These are phyloP conservation scores for Xylophagus ater DNA, from an alignment of 2,888 invertebrate species.

Conservation along the genomic window DNA sequence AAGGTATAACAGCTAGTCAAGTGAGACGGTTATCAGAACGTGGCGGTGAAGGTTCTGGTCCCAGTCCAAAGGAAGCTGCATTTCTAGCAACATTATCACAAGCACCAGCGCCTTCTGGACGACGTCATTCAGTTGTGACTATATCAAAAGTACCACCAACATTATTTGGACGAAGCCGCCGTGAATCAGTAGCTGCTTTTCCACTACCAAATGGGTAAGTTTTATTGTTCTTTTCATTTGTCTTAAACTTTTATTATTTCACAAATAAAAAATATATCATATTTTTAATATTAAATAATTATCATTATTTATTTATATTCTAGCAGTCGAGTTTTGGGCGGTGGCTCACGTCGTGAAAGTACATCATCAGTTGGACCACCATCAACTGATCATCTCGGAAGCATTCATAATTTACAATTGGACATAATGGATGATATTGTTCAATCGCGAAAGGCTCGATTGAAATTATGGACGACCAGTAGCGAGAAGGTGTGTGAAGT, in stretches of 20 bases:
- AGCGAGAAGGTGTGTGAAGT: slow-evolving; percentile 73
- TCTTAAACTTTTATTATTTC: neutral
- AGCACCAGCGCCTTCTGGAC: slow-evolving; percentile 60
- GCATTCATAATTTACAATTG: slow-evolving; percentile 70
- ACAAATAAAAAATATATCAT: neutral
- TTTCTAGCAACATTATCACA: slow-evolving; percentile 72
- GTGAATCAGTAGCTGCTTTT: slow-evolving; percentile 73
- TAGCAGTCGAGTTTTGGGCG: slow-evolving; percentile 16
- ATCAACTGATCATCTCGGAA: slow-evolving; percentile 60
- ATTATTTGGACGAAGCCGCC: slow-evolving; percentile 63
- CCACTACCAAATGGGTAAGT: slow-evolving; percentile 44
- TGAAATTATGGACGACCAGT: slow-evolving; percentile 77
- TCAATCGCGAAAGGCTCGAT: slow-evolving; percentile 66
- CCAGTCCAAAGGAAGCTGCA: slow-evolving; percentile 67
- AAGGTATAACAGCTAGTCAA: slow-evolving; percentile 79
- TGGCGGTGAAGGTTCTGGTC: slow-evolving; percentile 62
- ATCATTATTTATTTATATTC: neutral
- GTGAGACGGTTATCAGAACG: slow-evolving; percentile 71
- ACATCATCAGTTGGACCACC: slow-evolving; percentile 50
- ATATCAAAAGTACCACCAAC: slow-evolving; percentile 71
- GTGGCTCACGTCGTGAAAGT: slow-evolving; percentile 34
- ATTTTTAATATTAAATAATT: neutral
- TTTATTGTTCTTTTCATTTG: slow-evolving; percentile 26
- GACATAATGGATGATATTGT: slow-evolving; percentile 86
- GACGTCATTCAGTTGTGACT: slow-evolving; percentile 77